These are phyloP conservation scores for Trididemnum miniatum DNA, from an alignment of 23 tunicate genomes.

Conservation along the genomic window DNA sequence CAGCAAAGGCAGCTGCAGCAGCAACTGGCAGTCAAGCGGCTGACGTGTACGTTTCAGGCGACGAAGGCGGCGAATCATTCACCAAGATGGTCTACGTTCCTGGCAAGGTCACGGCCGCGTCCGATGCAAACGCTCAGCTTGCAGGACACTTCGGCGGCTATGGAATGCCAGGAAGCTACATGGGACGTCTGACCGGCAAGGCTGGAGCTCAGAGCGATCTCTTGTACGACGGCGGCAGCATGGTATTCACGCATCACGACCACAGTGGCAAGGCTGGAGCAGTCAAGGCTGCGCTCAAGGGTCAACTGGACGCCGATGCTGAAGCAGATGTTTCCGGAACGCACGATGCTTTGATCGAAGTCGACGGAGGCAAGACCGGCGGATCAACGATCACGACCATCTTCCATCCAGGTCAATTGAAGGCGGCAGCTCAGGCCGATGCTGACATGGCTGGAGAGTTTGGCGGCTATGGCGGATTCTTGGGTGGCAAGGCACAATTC, in stretches of 20 bases:
- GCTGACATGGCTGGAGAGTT: background rate
- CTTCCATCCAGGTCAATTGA: background rate
- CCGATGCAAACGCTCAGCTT: background rate
- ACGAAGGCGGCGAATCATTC: background rate
- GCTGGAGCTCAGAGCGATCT: background rate
- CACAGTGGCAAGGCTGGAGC: background rate
- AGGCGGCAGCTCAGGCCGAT: background rate
- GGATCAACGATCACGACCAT: background rate
- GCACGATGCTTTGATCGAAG: background rate
- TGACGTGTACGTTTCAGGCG: background rate
- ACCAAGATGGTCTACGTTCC: background rate
- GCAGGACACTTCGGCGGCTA: background rate
- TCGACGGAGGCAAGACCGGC: background rate
- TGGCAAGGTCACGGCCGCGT: background rate
- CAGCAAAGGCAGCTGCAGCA: background rate
- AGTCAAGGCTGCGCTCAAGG: background rate
- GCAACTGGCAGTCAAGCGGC: background rate
- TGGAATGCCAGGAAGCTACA: background rate
- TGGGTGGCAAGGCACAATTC: background rate
- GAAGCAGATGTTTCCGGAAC: background rate
- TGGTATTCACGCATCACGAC: background rate
- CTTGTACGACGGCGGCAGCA: background rate
- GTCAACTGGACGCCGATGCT: background rate
- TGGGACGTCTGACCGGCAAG: background rate
- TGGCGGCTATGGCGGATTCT: background rate